Evolutionary conservation across 2,113 vertebrate genomes (phyloP), one percentile per base, ranked within the genome.

Genomic region (Morone saxatilis): DNA sequence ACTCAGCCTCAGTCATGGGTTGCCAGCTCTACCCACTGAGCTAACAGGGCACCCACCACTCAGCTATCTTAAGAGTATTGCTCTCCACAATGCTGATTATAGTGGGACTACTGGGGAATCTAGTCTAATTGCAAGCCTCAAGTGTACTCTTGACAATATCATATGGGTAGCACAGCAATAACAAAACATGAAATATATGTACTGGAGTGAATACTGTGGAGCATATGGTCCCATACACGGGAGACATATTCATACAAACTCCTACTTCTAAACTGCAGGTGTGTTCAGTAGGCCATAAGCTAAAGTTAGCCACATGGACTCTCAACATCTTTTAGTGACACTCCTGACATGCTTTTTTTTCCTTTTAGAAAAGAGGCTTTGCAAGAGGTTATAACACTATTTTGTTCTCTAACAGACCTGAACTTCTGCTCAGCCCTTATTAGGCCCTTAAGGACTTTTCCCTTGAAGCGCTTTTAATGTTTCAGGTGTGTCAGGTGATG

Each of bases 361-460:
- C 25, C 47, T 69, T 56, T 47, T n/a, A 11, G 41, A 76, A 54
- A 73, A 62, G 13, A 69, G 20, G 4, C 10, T 59, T 57, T 38
- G 47, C 16, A 1, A 12, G 38, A 60, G 22, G 70, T 67, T 70
- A 25, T 38, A 59, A 57, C 62, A 72, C 25, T 48, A 22, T 76
- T 22, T 68, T 12, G 8, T 48, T 73, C 62, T 56, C 41, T 13
- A 75, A 45, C 65, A 71, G 68, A 41, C 43, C 25, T 43, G 66
- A 53, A 66, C 68, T 78, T 69, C 53, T 84, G 5, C 70, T 69
- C 13, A 31, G 43, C 47, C 20, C 65, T 80, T 50, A 82, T 79
- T 22, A 57, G 60, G 31, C 43, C 71, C 67, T 75, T 6, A 7
- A 71, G 36, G 70, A 72, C 50, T 17, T 73, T 74, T 60, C 5